phyloP scores from a whole-genome alignment of 1,140 invertebrate genomes.

The Radopholus similis region DNA sequence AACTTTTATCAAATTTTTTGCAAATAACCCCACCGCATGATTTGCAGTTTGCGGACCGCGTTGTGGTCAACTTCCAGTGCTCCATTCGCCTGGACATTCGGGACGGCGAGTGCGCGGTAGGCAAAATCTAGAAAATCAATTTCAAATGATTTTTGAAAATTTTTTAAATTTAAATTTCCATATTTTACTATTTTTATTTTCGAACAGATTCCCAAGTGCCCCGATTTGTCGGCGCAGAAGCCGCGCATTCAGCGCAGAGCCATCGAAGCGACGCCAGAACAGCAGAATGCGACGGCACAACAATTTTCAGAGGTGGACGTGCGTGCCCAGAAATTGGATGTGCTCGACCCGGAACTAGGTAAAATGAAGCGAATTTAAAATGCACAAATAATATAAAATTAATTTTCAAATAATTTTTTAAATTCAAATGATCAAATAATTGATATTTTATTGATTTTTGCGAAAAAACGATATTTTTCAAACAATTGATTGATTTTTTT shows the following conservation, averaged over 20 bases:
- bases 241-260: slow-evolving; percentile 22
- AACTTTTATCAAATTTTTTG: too few relatives aligned
- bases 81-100: slow-evolving; percentile 50
- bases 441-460: too few relatives aligned
- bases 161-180: too few relatives aligned
- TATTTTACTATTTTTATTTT: slow-evolving; percentile 27
- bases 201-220: slow-evolving; percentile 52
- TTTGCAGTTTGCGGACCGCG: slow-evolving; percentile 55
- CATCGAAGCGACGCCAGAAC: too few relatives aligned
- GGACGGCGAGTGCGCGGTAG: slow-evolving; percentile 54
- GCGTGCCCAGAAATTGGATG: slow-evolving; percentile 38
- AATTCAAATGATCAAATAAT: neutral
- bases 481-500: too few relatives aligned
- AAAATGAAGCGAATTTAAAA: too few relatives aligned
- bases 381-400: too few relatives aligned
- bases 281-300: too few relatives aligned
- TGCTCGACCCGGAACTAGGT: slow-evolving; percentile 47
- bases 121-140: neutral
- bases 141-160: slow-evolving; percentile 7
- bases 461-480: neutral
- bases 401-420: neutral
- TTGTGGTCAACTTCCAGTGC: slow-evolving; percentile 59
- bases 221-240: slow-evolving; percentile 48
- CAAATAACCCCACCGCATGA: too few relatives aligned
- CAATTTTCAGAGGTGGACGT: slow-evolving; percentile 45